Percentiles rank a stretch among this genome's conserved stretches.
phyloP scores from a whole-genome alignment of 2,888 invertebrate genomes.

The Plebejus argus region DNA sequence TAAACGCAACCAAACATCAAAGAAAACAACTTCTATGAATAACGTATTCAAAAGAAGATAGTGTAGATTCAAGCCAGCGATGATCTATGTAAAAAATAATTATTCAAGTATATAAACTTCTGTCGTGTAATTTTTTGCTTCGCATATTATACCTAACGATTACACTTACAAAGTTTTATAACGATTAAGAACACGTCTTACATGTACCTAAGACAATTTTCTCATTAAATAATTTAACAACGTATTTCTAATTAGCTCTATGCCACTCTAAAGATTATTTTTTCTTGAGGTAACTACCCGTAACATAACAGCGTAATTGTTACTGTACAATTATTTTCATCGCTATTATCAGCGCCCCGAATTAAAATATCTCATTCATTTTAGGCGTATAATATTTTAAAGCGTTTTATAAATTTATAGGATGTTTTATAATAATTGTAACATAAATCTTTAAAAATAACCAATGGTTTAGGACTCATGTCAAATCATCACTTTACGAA shows the following conservation, averaged over 20 bases:
- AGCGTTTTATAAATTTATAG: too few species aligned
- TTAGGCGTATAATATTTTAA: neutral
- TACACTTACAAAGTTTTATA: slow-evolving; percentile 19
- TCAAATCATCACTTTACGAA: slow-evolving; percentile 53
- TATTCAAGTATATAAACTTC: slow-evolving; percentile 12
- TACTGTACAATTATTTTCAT: neutral
- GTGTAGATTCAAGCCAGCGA: too few species aligned
- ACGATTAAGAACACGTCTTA: slow-evolving; percentile 3
- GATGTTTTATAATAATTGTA: too few species aligned
- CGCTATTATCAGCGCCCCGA: neutral
- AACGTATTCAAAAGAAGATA: neutral
- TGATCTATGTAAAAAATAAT: neutral
- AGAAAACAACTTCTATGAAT: too few species aligned
- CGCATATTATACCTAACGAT: slow-evolving; percentile 3
- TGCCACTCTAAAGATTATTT: slow-evolving; percentile 4
- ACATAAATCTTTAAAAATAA: slow-evolving; percentile 9
- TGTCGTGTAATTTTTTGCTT: slow-evolving; percentile 4
- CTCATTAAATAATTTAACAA: slow-evolving; percentile 20
- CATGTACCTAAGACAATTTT: slow-evolving; percentile 23
- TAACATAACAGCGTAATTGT: slow-evolving; percentile 10
- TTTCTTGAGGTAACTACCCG: slow-evolving; percentile 6
- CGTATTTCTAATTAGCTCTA: slow-evolving; percentile 18
- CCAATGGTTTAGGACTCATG: slow-evolving; percentile 56
- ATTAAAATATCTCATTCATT: neutral
- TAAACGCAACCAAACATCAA: too few species aligned